Evolutionary conservation across 2,888 invertebrate genomes (phyloP), one percentile per base, ranked within the genome.

Genomic region (Erebia epiphron): DNA sequence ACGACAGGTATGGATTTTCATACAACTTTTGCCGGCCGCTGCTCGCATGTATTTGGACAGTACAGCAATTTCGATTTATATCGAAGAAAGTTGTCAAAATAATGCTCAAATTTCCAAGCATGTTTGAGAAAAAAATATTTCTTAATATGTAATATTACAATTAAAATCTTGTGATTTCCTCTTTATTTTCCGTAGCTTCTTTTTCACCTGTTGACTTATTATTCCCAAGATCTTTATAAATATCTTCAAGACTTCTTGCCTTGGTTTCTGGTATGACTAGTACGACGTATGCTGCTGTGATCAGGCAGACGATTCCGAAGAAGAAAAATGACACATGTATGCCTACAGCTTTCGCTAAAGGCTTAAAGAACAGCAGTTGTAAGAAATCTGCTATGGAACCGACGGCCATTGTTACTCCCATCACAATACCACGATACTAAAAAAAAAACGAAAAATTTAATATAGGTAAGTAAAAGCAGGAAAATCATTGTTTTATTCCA

Each of bases 361-460:
- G 85, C 65, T 89, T 90, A 80, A 91, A 91, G 80, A 91, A 88
- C 16, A 89, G 73, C 72, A 88, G 82, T 77, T 91, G 90, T 0
- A 89, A 21, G 76, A 89, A 89, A 63, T 79, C 87, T 0, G 82
- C 73, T 0, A 82, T n/a, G 0, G 89, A 82, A 0, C 89, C 84
- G 0, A 77, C n/a, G 0, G 88, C 79, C 89, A 90, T 90, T 0
- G 88, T 82, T 0, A 78, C 76, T 0, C 86, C 91, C 82, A 90
- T 83, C 0, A 92, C 88, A 8, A 88, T 86, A 5, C 76, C 75
- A 14, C 92, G 89, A 66, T 88, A 90, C 92, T 92, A 85, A n/a
- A 86, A 87, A 26, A 69, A 10, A 35, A n/a, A 41, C 1, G 11
- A 60, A 60, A 9, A 35, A 35, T 35, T 35, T 35, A 35, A 35